phyloP scores from a whole-genome alignment of 2,888 invertebrate genomes.

The Apamea crenata region DNA sequence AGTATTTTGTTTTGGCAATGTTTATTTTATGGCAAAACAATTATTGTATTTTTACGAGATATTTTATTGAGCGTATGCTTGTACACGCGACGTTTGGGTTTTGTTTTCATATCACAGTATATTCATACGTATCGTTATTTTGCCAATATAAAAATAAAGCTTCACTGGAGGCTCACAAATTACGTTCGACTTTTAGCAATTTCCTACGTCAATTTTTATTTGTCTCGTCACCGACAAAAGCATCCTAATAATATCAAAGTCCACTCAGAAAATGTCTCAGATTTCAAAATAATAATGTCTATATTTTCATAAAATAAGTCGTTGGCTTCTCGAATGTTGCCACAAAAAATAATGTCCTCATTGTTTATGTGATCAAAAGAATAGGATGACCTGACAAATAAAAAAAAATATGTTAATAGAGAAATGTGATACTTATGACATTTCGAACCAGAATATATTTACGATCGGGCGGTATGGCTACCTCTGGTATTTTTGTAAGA shows the following conservation, averaged over 20 bases:
- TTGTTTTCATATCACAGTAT: conserved; percentile 31
- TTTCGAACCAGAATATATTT: conserved; percentile 61
- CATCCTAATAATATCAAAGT: conserved; percentile 37
- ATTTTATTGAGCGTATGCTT: conserved; percentile 34
- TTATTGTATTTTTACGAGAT: conserved; percentile 33
- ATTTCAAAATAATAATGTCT: conserved; percentile 48
- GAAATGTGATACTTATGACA: conserved; percentile 63
- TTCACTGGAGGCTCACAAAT: conserved; percentile 21
- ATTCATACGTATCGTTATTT: conserved; percentile 19
- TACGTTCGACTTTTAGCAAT: conserved; percentile 41
- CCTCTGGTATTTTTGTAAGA: conserved; percentile 72
- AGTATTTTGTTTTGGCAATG: conserved; percentile 25
- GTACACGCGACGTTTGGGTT: conserved; percentile 38
- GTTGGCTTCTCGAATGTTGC: conserved; percentile 23
- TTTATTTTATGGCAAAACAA: conserved; percentile 40
- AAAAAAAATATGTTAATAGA: conserved; percentile 53
- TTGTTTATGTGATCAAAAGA: conserved; percentile 54
- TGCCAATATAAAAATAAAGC: conserved; percentile 22
- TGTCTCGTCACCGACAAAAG: conserved; percentile 27
- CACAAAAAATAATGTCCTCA: conserved; percentile 43
- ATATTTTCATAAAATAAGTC: conserved; percentile 32
- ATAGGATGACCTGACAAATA: conserved; percentile 53
- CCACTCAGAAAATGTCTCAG: conserved; percentile 44
- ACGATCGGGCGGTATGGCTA: conserved; percentile 50
- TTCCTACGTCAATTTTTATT: conserved; percentile 48